Percentiles rank a stretch among this genome's conserved stretches.
phyloP scores from a whole-genome alignment of 2,888 invertebrate genomes.

The Oscheius sp. region DNA sequence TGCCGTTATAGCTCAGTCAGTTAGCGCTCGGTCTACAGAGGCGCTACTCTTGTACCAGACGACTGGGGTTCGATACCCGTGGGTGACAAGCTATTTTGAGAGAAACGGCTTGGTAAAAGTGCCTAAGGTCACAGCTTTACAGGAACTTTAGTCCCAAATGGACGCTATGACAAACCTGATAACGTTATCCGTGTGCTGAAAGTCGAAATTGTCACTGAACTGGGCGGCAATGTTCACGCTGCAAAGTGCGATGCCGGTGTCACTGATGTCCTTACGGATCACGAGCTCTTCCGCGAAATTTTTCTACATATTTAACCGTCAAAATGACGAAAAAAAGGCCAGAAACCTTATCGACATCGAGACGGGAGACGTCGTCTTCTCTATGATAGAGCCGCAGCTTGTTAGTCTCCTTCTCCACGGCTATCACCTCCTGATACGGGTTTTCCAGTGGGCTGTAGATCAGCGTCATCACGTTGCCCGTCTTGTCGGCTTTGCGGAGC shows the following conservation, averaged over 20 bases:
- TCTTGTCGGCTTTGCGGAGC: slow-evolving; percentile 48
- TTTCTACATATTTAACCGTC: slow-evolving; percentile 32
- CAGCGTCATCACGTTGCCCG: slow-evolving; percentile 62
- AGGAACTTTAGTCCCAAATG: too few species aligned
- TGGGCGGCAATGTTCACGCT: slow-evolving; percentile 58
- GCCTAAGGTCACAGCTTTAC: too few species aligned
- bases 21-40: too few species aligned
- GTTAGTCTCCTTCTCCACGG: slow-evolving; percentile 45
- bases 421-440: slow-evolving; percentile 44
- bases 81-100: too few species aligned
- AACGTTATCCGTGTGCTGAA: slow-evolving; percentile 62
- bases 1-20: too few species aligned
- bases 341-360: slow-evolving; percentile 52
- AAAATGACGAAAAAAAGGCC: background rate
- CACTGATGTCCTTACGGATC: slow-evolving; percentile 62
- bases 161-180: slow-evolving; percentile 42
- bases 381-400: slow-evolving; percentile 56
- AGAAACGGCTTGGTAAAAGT: too few species aligned
- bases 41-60: too few species aligned
- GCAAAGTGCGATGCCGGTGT: slow-evolving; percentile 64
- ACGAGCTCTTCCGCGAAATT: slow-evolving; percentile 50
- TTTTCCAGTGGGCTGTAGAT: slow-evolving; percentile 47
- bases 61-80: too few species aligned
- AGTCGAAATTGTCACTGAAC: slow-evolving; percentile 70
- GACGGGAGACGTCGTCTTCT: slow-evolving; percentile 37